These are phyloP conservation scores for Chymomyza fuscimana DNA, from an alignment of 2,888 invertebrate genomes.

Conservation along the genomic window DNA sequence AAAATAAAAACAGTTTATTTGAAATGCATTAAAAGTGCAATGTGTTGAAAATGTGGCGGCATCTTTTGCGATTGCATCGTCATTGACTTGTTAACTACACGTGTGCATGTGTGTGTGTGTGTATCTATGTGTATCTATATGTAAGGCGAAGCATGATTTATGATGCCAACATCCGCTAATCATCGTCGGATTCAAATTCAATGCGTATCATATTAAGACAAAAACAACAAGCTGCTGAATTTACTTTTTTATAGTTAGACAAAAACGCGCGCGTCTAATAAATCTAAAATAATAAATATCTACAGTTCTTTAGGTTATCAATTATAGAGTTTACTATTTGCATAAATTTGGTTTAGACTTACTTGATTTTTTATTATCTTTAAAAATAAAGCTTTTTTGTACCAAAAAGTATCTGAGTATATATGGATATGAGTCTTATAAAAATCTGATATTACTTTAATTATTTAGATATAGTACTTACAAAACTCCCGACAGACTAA, in stretches of 20 bases:
- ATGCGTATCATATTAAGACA: conserved; percentile 42
- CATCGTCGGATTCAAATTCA: conserved; percentile 32
- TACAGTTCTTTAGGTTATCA: not conserved
- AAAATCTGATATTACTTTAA: too few relatives aligned
- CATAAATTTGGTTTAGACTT: too few relatives aligned
- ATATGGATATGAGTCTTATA: too few relatives aligned
- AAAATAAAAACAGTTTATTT: conserved; percentile 19
- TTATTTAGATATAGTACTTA: too few relatives aligned
- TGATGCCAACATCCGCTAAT: conserved; percentile 60
- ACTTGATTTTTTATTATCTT: too few relatives aligned
- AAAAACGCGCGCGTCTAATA: conserved; percentile 37
- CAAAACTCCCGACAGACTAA: too few relatives aligned
- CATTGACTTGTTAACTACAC: conserved; percentile 13
- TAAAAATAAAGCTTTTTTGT: too few relatives aligned
- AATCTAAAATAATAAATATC: conserved; percentile 23
- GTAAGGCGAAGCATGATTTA: conserved; percentile 58
- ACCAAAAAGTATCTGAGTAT: too few relatives aligned
- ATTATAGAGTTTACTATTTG: too few relatives aligned
- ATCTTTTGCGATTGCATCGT: conserved; percentile 59
- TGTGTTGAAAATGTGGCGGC: conserved; percentile 59
- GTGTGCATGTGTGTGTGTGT: conserved; percentile 1
- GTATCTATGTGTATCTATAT: conserved; percentile 12
- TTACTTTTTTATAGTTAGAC: conserved; percentile 4
- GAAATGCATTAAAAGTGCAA: conserved; percentile 50
- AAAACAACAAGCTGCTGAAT: conserved; percentile 30